phyloP scores from a whole-genome alignment of 1,140 invertebrate genomes.

The Eriocheir sinensis region DNA sequence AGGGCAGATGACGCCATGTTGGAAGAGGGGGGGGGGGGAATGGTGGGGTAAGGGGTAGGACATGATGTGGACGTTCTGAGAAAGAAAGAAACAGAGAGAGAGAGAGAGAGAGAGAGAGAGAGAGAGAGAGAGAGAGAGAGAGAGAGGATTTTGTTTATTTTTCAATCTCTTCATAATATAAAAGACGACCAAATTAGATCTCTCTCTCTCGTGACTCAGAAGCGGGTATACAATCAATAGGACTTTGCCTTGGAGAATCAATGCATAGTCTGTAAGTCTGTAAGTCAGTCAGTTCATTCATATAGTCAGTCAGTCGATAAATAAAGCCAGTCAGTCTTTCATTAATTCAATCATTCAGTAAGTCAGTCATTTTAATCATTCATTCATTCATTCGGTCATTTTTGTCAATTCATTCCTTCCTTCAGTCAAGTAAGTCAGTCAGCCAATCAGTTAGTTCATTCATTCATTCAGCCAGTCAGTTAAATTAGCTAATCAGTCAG shows the following conservation, averaged over 20 bases:
- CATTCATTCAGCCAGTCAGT: too few species aligned
- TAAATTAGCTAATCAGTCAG: neutral
- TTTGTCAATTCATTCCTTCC: too few species aligned
- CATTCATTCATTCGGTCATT: too few species aligned
- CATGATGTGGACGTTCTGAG: too few species aligned
- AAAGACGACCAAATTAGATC: neutral
- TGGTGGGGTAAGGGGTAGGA: neutral
- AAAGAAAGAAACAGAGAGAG: neutral
- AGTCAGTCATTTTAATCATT: too few species aligned
- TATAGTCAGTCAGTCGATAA: too few species aligned
- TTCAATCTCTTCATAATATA: too few species aligned
- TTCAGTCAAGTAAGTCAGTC: too few species aligned
- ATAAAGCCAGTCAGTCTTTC: too few species aligned
- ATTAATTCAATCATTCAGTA: too few species aligned
- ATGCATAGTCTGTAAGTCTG: neutral
- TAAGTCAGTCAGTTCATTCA: neutral
- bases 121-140: neutral
- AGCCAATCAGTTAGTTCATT: too few species aligned
- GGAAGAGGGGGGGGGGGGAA: neutral
- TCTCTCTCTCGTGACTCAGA: constrained; percentile 12
- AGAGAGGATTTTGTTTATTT: too few species aligned
- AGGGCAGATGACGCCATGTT: neutral
- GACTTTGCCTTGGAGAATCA: neutral
- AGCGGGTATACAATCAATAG: neutral
- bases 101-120: neutral